Evolutionary conservation across 2,797 vertebrate species (phyloP).

Genomic region (Diglossa cyanea): DNA sequence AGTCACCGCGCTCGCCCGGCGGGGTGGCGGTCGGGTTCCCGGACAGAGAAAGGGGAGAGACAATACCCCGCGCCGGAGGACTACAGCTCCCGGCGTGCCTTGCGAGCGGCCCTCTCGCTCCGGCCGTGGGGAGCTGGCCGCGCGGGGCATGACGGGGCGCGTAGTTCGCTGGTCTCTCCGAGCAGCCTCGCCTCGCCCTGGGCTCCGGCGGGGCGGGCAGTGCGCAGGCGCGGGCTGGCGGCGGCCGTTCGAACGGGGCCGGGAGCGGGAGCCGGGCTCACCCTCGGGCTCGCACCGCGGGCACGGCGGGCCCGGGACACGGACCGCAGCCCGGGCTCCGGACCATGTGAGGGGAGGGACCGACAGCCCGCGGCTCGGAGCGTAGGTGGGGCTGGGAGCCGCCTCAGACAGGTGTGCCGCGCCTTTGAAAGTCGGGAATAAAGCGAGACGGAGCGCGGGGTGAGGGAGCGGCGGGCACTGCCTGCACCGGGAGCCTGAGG

Average conservation of each 20-base stretch:
- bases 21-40: conserved; percentile 37
- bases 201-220: background rate
- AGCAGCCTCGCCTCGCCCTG: background rate
- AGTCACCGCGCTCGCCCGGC: conserved; percentile 44
- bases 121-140: fast-evolving
- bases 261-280: background rate
- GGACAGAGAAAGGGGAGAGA: conserved; percentile 53
- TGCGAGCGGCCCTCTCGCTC: fast-evolving
- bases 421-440: background rate
- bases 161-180: background rate
- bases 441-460: background rate
- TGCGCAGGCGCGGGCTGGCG: conserved; percentile 2
- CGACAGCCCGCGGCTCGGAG: fast-evolving
- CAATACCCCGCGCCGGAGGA: conserved; percentile 13
- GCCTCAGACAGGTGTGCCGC: background rate
- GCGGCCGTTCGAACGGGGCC: background rate
- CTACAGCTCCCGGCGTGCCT: conserved; percentile 24
- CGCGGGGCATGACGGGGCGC: background rate
- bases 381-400: background rate
- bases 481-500: background rate
- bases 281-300: background rate
- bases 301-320: background rate
- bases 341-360: too few relatives aligned
- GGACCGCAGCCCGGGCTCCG: background rate
- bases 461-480: background rate